phyloP scores from a whole-genome alignment of 2,797 vertebrate species.

The Sparidentex hasta region DNA sequence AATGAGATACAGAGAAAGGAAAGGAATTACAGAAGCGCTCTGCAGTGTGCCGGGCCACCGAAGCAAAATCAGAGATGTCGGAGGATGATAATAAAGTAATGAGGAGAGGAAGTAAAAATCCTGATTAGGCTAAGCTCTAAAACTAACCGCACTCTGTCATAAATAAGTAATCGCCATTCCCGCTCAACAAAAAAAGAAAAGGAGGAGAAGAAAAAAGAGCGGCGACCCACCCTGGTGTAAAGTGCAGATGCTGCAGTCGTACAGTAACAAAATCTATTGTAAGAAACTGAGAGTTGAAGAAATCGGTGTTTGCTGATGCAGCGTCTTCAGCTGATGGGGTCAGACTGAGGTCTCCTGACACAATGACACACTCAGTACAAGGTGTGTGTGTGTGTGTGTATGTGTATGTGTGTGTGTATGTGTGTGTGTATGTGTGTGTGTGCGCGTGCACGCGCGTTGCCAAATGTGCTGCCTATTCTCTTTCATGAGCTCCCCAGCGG shows the following conservation, averaged over 20 bases:
- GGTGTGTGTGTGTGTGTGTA: constrained; percentile 29
- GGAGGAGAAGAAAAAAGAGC: constrained; percentile 2
- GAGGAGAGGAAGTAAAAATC: constrained; percentile 46
- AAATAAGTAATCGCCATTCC: constrained; percentile 67
- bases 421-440: constrained; percentile 10
- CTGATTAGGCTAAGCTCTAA: constrained; percentile 38
- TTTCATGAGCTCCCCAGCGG: constrained; percentile 70
- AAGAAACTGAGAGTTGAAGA: constrained; percentile 44
- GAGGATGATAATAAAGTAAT: constrained; percentile 42
- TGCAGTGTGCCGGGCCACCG: constrained; percentile 6
- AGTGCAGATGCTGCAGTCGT: constrained; percentile 50
- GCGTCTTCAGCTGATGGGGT: constrained; percentile 51
- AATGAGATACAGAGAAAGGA: background rate
- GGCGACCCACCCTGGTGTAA: constrained; percentile 24
- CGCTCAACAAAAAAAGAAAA: constrained; percentile 19
- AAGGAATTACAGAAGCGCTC: background rate
- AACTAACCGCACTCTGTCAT: constrained; percentile 48
- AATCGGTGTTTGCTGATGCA: constrained; percentile 55
- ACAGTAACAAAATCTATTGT: constrained; percentile 59
- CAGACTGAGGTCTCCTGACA: constrained; percentile 54
- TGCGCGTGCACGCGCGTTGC: constrained; percentile 30
- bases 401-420: constrained; percentile 30
- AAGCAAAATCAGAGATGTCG: constrained; percentile 29
- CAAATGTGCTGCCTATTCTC: constrained; percentile 67
- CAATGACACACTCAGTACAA: constrained; percentile 52